A percentile compares a stretch with the other conserved stretches of the same genome.
Conservation (phyloP, 1,140 invertebrate species). For the Brachionus sp. region DNA sequence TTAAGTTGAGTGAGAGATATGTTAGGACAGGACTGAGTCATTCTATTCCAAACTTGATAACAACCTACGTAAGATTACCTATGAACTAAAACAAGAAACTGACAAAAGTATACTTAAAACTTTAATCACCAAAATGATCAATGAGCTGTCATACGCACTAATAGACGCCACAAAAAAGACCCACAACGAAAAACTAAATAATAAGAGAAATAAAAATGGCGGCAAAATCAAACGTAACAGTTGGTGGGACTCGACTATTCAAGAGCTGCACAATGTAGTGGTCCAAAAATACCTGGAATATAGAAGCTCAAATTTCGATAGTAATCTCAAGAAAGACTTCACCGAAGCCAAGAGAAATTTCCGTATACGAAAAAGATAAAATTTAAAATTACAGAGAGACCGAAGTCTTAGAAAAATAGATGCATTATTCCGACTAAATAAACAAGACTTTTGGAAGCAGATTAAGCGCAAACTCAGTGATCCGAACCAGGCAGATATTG, state of each 20-base stretch:
- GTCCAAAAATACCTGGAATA: background rate
- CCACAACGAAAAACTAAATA: background rate
- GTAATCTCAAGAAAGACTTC: background rate
- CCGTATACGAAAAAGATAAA: background rate
- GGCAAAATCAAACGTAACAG: background rate
- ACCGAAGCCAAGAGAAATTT: background rate
- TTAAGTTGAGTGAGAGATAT: too few relatives aligned
- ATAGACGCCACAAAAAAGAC: background rate
- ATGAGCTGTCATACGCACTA: background rate
- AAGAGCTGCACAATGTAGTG: background rate
- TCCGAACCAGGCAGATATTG: background rate
- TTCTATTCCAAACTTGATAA: too few relatives aligned
- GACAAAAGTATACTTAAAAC: background rate
- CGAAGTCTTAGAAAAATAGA: background rate
- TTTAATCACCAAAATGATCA: background rate
- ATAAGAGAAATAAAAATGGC: background rate
- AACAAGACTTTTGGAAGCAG: background rate
- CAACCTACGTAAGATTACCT: background rate
- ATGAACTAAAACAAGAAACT: background rate
- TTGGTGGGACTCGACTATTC: background rate
- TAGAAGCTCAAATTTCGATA: background rate
- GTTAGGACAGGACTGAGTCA: too few relatives aligned
- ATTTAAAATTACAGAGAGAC: background rate
- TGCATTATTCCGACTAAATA: background rate
- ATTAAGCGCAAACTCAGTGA: background rate